phyloP scores from a whole-genome alignment of 2,113 vertebrate genomes.

The Hemichromis elongatus region DNA sequence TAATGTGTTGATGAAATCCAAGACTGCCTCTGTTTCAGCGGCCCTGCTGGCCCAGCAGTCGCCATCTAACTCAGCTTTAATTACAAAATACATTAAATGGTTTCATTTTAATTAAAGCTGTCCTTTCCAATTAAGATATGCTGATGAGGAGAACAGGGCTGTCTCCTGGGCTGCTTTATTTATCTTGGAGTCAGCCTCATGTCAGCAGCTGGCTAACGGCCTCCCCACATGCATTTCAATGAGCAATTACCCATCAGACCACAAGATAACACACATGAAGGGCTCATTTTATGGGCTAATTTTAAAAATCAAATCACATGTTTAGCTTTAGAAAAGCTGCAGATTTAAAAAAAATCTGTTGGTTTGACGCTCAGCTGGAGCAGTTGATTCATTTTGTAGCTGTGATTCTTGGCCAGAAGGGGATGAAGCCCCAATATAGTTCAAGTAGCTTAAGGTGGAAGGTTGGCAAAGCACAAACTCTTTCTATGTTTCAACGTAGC shows the following conservation, averaged over 20 bases:
- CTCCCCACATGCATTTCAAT: constrained; percentile 30
- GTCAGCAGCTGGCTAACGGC: background rate
- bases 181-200: constrained; percentile 20
- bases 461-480: rapidly evolving
- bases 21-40: background rate
- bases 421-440: background rate
- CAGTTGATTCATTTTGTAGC: background rate
- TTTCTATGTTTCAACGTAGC: rapidly evolving
- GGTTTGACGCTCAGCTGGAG: background rate
- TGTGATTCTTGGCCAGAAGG: background rate
- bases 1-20: background rate
- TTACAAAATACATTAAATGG: constrained; percentile 32
- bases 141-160: constrained; percentile 2
- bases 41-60: background rate
- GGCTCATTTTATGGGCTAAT: rapidly evolving
- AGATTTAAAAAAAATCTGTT: rapidly evolving
- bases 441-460: background rate
- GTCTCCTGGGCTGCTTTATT: constrained; percentile 11
- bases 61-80: constrained; percentile 13
- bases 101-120: constrained; percentile 40
- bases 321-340: background rate
- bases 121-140: constrained; percentile 38
- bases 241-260: background rate
- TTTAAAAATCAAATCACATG: background rate
- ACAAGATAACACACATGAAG: background rate